Conservation (phyloP, 2,113 vertebrate species). For the Scortum barcoo region DNA sequence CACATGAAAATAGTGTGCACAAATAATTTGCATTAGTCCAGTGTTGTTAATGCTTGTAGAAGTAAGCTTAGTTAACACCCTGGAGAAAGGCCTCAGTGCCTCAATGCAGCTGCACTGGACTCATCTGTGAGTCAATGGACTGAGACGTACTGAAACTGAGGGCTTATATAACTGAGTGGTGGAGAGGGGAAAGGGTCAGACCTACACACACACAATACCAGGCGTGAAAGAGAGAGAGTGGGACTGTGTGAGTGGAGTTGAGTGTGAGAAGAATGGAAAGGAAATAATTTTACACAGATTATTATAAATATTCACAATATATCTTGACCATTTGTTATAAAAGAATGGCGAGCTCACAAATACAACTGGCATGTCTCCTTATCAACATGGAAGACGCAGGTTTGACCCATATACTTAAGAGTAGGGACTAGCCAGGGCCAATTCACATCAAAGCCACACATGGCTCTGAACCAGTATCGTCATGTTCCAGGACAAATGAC, state of each 20-base stretch:
- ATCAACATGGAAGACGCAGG: slow-evolving; percentile 9
- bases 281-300: not conserved
- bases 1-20: slow-evolving; percentile 17
- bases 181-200: slow-evolving; percentile 46
- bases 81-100: slow-evolving; percentile 9
- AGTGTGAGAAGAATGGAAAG: not conserved
- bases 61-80: not conserved
- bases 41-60: slow-evolving; percentile 23
- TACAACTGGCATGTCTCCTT: not conserved
- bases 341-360: not conserved
- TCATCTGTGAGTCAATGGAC: slow-evolving; percentile 59
- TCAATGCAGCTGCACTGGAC: slow-evolving; percentile 39
- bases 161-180: slow-evolving; percentile 60
- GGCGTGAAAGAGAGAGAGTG: slow-evolving; percentile 7
- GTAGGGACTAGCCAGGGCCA: slow-evolving; percentile 2
- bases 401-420: slow-evolving; percentile 55
- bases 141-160: slow-evolving; percentile 55
- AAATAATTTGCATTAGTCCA: slow-evolving; percentile 33
- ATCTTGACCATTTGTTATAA: not conserved
- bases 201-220: slow-evolving; percentile 19
- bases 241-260: too few species aligned
- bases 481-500: slow-evolving; percentile 61
- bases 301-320: not conserved
- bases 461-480: slow-evolving; percentile 54
- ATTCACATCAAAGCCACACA: slow-evolving; percentile 47